Conservation (phyloP, 1,140 invertebrate species). For the Alviniconcha marisindica region DNA sequence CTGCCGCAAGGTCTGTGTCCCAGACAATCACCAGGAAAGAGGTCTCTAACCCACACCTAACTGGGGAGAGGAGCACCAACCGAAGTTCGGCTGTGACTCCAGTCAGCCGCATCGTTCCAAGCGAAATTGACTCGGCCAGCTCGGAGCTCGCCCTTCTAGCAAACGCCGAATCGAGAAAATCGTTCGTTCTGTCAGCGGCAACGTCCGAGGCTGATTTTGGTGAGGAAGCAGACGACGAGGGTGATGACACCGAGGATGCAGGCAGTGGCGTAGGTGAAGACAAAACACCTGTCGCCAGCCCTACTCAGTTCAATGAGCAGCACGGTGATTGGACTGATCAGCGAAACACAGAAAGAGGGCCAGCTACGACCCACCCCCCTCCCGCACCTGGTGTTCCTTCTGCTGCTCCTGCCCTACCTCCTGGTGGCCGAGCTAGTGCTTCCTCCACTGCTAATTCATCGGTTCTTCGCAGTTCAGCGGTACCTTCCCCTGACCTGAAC, state of each 20-base stretch:
- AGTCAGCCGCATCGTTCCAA: background rate
- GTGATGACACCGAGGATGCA: too few relatives aligned
- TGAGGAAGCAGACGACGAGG: background rate
- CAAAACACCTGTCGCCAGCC: too few relatives aligned
- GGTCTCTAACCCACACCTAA: too few relatives aligned
- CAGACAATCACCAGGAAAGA: background rate
- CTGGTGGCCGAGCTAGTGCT: background rate
- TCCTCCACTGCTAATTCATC: background rate
- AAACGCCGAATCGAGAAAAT: background rate
- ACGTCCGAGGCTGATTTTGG: background rate
- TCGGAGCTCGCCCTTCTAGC: constrained; percentile 16
- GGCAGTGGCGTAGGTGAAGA: background rate
- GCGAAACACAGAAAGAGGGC: background rate
- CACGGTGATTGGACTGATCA: background rate
- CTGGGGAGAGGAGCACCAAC: background rate
- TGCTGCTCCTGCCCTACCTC: background rate
- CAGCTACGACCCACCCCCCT: background rate
- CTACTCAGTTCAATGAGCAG: background rate
- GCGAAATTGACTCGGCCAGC: constrained; percentile 14
- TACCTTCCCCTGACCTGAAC: constrained; percentile 11
- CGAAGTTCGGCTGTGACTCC: background rate
- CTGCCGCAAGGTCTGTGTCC: background rate
- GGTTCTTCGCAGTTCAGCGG: background rate
- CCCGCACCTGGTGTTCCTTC: background rate
- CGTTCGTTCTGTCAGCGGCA: background rate